Base-by-base conservation (phyloP, 2,113 vertebrate species). In the Lophura nycthemera region DNA sequence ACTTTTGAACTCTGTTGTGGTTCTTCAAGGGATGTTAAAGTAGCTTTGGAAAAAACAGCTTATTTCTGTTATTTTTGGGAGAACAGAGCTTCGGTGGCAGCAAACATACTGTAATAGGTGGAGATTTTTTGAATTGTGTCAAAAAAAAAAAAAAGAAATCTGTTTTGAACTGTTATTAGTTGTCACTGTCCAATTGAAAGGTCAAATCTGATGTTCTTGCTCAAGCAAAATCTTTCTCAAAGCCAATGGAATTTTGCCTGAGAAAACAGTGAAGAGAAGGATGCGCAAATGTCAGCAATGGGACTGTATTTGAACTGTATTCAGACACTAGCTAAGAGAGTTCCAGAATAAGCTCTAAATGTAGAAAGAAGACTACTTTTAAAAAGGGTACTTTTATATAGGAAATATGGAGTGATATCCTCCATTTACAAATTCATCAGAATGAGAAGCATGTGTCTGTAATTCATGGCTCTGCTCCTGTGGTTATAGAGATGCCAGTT, bases 181-280 rank as follows among this genome's bases (percentile, higher is more conserved):
- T 94, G 88, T 95, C 80, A 88, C 83, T 88, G 82, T 87, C 88
- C 83, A 92, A 91, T 94, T 83, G 88, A 96, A 96, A 96, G 95
- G 95, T 96, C 95, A 96, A 78, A 88, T 83, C 66, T 88, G 69
- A 92, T 90, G 90, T 88, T 94, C 92, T 92, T 96, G 72, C 86
- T 95, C 13, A 81, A 88, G 83, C 69, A 81, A 80, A 96, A 52
- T 57, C 45, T 38, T 91, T 91, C 83, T 63, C 76, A 88, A 95
- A 96, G 93, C 93, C 92, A 95, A 24, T 93, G 96, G 95, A 94
- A 88, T 86, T 93, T 83, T 96, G 96, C 95, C 95, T 94, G 93
- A 93, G 88, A 96, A 96, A 96, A 96, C 83, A 93, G 80, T 94
- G 95, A 65, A 75, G 38, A 88, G 69, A 88, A 92, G 43, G 69